Base-by-base conservation (phyloP, 1,140 invertebrate species). In the Drosophila truncata region DNA sequence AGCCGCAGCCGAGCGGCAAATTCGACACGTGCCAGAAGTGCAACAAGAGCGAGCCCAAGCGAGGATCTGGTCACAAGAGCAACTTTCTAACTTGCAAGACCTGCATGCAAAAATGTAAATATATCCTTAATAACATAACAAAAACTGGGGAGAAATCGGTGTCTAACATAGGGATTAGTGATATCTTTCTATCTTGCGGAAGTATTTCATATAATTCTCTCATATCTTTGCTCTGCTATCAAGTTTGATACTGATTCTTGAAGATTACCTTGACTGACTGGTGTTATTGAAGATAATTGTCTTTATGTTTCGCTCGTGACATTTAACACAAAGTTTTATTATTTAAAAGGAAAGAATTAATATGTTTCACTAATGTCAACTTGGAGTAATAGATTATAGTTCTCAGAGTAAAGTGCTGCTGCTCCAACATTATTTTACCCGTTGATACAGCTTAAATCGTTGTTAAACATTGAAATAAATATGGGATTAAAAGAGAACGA, bases 1-100 rank as follows among this genome's bases (percentile, higher is more conserved):
- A 16, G 7, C 29, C 13, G 54, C 9, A 20, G 20, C 60, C 41
- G n/a, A 52, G 23, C 20, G 71, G 76, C 39, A 69, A 61, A 27
- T 52, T 69, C 23, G 85, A 88, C 55, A 84, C 80, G 18, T 92
- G 91, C 62, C 60, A 67, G 16, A 91, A 81, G 66, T 92, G 91
- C 39, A n/a, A 33, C 18, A 87, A 90, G 41, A 81, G 66, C 23
- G 90, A 91, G 5, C 49, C 54, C 0, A 78, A 72, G n/a, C 80
- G 87, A 13, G 87, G 86, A 18, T 87, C 83, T 4, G 86, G 86
- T 11, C 78, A 83, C 54, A 90, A 82, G 29, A 90, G 85, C 44
- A 90, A 90, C 47, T 90, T 71, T 29, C 60, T 90, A 5, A 72
- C 74, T 23, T 90, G 85, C 86, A 90, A 91, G 55, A 33, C 59